Evolutionary conservation across 1,140 invertebrate genomes (phyloP).

Genomic region (Bombyx mandarina): DNA sequence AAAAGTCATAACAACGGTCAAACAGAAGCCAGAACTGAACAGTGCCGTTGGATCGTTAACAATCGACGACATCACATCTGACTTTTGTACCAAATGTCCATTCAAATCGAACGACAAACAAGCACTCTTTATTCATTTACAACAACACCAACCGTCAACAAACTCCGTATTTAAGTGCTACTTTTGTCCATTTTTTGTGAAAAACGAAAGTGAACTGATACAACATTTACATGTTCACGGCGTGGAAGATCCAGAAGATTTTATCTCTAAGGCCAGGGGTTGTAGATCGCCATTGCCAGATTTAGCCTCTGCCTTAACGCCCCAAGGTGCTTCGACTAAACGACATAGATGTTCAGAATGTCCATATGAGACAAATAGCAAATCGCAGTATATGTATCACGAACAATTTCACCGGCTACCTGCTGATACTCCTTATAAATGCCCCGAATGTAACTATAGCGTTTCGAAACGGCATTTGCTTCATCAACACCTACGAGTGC

Average conservation of each 20-base stretch:
- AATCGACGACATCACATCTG: constrained; percentile 44
- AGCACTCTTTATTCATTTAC: constrained; percentile 78
- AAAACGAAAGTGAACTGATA: constrained; percentile 59
- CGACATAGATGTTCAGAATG: constrained; percentile 81
- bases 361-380: constrained; percentile 86
- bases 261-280: constrained; percentile 55
- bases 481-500: constrained; percentile 83
- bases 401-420: constrained; percentile 86
- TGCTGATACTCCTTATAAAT: constrained; percentile 81
- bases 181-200: constrained; percentile 85
- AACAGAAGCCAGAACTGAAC: constrained; percentile 41
- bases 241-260: constrained; percentile 62
- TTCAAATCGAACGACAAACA: constrained; percentile 77
- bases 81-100: constrained; percentile 81
- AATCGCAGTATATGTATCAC: constrained; percentile 88
- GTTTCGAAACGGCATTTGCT: constrained; percentile 84
- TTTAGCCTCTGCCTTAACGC: constrained; percentile 6
- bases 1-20: constrained; percentile 73
- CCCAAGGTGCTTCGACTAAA: constrained; percentile 43
- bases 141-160: constrained; percentile 79
- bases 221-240: constrained; percentile 63
- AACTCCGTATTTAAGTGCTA: constrained; percentile 85
- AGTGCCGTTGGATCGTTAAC: constrained; percentile 10
- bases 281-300: constrained; percentile 47
- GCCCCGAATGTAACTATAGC: constrained; percentile 85